These are phyloP conservation scores for Thysanoteuthis rhombus DNA, from an alignment of 2,888 invertebrate genomes.

Conservation along the genomic window DNA sequence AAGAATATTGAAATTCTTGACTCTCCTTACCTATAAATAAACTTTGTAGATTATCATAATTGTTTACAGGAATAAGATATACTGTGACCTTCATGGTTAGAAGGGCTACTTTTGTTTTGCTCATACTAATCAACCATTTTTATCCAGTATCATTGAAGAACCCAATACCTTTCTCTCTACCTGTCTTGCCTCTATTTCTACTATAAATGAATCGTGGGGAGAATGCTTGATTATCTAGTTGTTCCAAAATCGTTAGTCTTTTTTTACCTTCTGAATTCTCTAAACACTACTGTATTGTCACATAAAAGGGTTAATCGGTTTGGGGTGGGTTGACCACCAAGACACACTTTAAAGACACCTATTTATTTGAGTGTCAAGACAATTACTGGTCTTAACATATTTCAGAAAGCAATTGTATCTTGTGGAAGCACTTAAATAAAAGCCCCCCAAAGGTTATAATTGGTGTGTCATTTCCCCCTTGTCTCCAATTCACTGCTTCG, in stretches of 20 bases:
- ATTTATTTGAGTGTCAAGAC: slow-evolving; percentile 12
- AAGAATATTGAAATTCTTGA: too few relatives aligned
- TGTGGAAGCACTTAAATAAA: neutral
- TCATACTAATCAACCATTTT: too few relatives aligned
- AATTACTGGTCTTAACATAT: neutral
- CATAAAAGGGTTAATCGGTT: neutral
- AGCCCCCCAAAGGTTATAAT: slow-evolving; percentile 12
- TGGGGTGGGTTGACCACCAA: neutral
- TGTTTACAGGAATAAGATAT: too few relatives aligned
- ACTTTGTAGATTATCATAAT: too few relatives aligned
- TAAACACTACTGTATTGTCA: neutral
- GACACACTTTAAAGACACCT: neutral
- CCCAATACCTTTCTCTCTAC: too few relatives aligned
- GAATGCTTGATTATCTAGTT: neutral
- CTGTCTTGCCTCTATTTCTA: neutral
- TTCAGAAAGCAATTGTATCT: slow-evolving; percentile 12
- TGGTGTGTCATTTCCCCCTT: neutral
- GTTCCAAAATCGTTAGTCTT: neutral
- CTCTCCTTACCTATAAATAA: too few relatives aligned
- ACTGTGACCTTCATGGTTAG: too few relatives aligned
- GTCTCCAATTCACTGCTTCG: neutral
- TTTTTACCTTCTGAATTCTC: neutral
- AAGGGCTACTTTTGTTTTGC: too few relatives aligned
- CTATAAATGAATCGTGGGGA: neutral
- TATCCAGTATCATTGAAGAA: too few relatives aligned